Percentiles rank a stretch among this genome's conserved stretches.
Conservation (phyloP, 2,113 vertebrate genomes). For the Romanogobio albipinnatus region DNA sequence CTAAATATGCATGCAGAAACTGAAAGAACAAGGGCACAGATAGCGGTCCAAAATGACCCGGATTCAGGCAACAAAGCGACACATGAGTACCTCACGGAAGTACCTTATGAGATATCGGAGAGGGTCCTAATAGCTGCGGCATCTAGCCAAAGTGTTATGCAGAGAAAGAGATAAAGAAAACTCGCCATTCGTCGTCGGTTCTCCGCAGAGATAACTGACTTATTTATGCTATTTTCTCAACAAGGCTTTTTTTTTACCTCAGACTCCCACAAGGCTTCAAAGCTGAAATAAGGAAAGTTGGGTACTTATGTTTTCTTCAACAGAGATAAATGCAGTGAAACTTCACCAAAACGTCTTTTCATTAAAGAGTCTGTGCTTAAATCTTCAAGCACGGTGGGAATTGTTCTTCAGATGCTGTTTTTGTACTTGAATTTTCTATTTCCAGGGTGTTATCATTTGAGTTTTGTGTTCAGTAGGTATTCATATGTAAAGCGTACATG, state of each 20-base stretch:
- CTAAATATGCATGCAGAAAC: not conserved
- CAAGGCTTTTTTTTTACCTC: slow-evolving; percentile 25
- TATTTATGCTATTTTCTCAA: slow-evolving; percentile 45
- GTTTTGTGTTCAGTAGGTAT: not conserved
- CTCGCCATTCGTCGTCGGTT: slow-evolving; percentile 32
- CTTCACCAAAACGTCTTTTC: not conserved
- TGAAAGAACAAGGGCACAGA: slow-evolving; percentile 58
- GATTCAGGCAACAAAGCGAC: slow-evolving; percentile 57
- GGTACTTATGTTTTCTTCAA: slow-evolving; percentile 29
- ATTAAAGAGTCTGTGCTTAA: slow-evolving; percentile 16
- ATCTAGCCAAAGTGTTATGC: slow-evolving; percentile 47
- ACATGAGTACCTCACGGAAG: slow-evolving; percentile 56
- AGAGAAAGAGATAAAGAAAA: slow-evolving; percentile 49
- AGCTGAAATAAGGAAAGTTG: slow-evolving; percentile 30
- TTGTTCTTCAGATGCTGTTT: not conserved
- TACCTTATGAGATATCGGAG: slow-evolving; percentile 60
- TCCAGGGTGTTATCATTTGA: not conserved
- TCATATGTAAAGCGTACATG: not conserved
- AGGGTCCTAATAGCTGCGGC: slow-evolving; percentile 65
- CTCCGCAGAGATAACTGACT: slow-evolving; percentile 46
- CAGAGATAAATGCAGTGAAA: slow-evolving; percentile 29
- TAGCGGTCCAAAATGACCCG: slow-evolving; percentile 50
- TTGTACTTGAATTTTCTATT: not conserved
- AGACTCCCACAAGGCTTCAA: slow-evolving; percentile 50
- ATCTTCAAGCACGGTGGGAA: slow-evolving; percentile 19